Evolutionary conservation across 2,888 invertebrate species (phyloP).

Genomic region (Melieria picta): DNA sequence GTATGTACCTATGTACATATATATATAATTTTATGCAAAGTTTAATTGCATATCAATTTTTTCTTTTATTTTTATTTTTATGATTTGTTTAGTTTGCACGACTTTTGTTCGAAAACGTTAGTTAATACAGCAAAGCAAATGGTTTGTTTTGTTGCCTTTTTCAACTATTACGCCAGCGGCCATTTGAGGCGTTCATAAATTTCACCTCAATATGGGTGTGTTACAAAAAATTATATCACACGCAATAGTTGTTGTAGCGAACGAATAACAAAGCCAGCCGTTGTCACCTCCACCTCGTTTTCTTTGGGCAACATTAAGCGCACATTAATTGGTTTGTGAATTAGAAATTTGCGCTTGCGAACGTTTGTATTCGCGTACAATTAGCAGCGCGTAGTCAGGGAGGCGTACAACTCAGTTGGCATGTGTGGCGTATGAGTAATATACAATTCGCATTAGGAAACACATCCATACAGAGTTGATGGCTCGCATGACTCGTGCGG

Average conservation of each 20-base stretch:
- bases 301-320: conserved; percentile 7
- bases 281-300: background rate
- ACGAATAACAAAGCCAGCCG: too few relatives aligned
- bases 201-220: conserved; percentile 28
- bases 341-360: background rate
- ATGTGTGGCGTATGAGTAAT: background rate
- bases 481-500: too few relatives aligned
- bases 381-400: too few relatives aligned
- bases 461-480: too few relatives aligned
- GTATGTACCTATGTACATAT: too few relatives aligned
- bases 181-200: conserved; percentile 16
- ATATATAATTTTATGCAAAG: too few relatives aligned
- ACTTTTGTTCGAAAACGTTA: conserved; percentile 5
- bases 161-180: conserved; percentile 19
- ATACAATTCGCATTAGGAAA: background rate
- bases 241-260: too few relatives aligned
- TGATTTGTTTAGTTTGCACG: background rate
- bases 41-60: background rate
- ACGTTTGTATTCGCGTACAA: background rate
- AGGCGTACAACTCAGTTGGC: background rate
- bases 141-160: too few relatives aligned
- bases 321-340: conserved; percentile 1
- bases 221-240: conserved; percentile 28
- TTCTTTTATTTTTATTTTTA: background rate
- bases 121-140: background rate